Evolutionary conservation across 1,140 invertebrate genomes (phyloP).

Genomic region (Archivesica marissinica): DNA sequence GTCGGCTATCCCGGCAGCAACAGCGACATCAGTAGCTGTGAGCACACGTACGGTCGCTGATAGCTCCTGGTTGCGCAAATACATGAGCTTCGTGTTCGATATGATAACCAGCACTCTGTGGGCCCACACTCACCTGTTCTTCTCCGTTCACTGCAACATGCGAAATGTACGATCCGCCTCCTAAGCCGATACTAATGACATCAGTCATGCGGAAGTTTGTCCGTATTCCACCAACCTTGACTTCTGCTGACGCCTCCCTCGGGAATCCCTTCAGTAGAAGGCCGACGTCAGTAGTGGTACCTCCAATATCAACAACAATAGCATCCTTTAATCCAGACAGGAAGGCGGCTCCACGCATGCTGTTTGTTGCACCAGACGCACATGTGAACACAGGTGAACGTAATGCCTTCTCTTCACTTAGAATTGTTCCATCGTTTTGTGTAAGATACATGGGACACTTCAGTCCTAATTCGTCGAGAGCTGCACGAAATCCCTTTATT

Average conservation of each 20-base stretch:
- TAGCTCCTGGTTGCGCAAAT: conserved; percentile 57
- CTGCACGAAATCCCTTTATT: conserved; percentile 72
- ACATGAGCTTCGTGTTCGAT: conserved; percentile 71
- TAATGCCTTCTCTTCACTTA: conserved; percentile 57
- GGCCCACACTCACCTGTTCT: conserved; percentile 69
- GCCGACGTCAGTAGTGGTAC: conserved; percentile 80
- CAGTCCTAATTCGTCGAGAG: conserved; percentile 72
- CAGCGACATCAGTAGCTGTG: conserved; percentile 80
- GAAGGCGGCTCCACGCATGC: conserved; percentile 82
- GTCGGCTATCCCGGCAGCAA: conserved; percentile 70
- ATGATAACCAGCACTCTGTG: conserved; percentile 77
- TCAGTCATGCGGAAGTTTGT: conserved; percentile 82
- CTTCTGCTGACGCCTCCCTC: conserved; percentile 74
- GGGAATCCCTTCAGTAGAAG: conserved; percentile 78
- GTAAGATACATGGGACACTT: conserved; percentile 79
- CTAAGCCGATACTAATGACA: conserved; percentile 79
- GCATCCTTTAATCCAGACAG: conserved; percentile 75
- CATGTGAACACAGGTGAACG: conserved; percentile 76
- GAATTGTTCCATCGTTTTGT: conserved; percentile 80
- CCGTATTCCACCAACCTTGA: conserved; percentile 75
- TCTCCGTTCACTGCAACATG: not conserved
- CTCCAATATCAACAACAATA: conserved; percentile 81
- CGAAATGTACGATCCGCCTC: conserved; percentile 79
- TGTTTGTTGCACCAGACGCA: conserved; percentile 82
- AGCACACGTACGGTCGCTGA: conserved; percentile 49